Conservation (phyloP, 2,113 vertebrate genomes). For the Clarias magur region DNA sequence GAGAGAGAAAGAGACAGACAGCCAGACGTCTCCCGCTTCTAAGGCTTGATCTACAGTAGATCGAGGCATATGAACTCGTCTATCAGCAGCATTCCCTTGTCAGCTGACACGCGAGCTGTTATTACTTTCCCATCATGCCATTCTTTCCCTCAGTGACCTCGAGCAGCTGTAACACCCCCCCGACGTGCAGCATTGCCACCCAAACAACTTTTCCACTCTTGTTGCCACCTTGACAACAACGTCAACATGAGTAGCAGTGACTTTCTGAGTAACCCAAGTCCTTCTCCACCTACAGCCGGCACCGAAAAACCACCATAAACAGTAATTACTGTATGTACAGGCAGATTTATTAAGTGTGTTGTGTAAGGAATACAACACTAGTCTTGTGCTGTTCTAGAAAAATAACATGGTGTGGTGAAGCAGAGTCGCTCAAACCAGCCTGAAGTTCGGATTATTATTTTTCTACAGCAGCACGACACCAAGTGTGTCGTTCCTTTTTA, state of each 20-base stretch:
- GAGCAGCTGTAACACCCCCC: background rate
- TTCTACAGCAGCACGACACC: background rate
- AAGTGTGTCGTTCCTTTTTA: background rate
- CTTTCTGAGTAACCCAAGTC: background rate
- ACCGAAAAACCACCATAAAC: background rate
- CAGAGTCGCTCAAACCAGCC: background rate
- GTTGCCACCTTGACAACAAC: slow-evolving; percentile 2
- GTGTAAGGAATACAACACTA: background rate
- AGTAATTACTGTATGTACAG: too few relatives aligned
- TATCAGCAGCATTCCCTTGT: slow-evolving; percentile 22
- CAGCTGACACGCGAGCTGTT: slow-evolving; percentile 38
- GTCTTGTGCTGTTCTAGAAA: background rate
- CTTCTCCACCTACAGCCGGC: background rate
- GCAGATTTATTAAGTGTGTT: background rate
- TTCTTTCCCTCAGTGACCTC: slow-evolving; percentile 38
- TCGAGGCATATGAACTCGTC: slow-evolving; percentile 5
- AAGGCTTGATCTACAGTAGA: background rate
- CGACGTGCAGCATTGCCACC: background rate
- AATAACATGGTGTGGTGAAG: background rate
- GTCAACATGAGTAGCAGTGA: background rate
- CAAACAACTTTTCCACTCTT: background rate
- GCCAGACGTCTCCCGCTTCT: background rate
- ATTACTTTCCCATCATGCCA: slow-evolving; percentile 9
- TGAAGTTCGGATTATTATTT: background rate
- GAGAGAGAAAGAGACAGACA: too few relatives aligned